Conservation (phyloP, 2,797 vertebrate genomes). For the Enteromius afrohamiltoni region DNA sequence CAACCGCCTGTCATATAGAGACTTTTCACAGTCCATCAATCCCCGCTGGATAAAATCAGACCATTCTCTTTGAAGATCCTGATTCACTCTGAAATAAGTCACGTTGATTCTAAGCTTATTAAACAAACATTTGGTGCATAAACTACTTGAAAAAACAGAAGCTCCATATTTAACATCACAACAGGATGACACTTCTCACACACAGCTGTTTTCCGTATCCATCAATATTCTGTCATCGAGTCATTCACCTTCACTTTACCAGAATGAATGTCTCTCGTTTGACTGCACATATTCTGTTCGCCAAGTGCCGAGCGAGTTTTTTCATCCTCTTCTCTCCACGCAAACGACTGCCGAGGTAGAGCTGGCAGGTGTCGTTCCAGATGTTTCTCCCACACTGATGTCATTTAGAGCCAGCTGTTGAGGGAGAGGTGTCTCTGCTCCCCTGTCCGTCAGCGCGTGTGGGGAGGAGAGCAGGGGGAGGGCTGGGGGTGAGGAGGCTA, state of each 20-base stretch:
- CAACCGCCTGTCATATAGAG: not conserved
- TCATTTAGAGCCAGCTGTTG: slow-evolving; percentile 63
- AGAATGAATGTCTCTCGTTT: slow-evolving; percentile 44
- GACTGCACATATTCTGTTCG: slow-evolving; percentile 47
- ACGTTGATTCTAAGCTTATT: not conserved
- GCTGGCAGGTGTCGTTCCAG: slow-evolving; percentile 66
- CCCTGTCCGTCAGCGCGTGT: slow-evolving; percentile 60
- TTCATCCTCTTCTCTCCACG: slow-evolving; percentile 33
- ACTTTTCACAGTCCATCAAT: not conserved
- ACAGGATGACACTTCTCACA: slow-evolving; percentile 15
- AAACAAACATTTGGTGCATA: not conserved
- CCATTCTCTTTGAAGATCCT: not conserved
- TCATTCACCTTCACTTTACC: slow-evolving; percentile 17
- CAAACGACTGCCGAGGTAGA: slow-evolving; percentile 46
- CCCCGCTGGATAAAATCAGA: not conserved
- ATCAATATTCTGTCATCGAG: slow-evolving; percentile 36
- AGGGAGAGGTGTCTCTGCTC: slow-evolving; percentile 58
- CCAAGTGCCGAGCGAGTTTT: not conserved
- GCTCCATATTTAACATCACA: slow-evolving; percentile 6
- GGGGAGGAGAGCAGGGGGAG: slow-evolving; percentile 51
- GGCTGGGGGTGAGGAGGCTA: slow-evolving; percentile 69
- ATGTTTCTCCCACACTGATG: slow-evolving; percentile 63
- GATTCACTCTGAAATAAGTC: not conserved
- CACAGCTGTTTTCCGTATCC: slow-evolving; percentile 32
- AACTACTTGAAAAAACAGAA: not conserved